phyloP scores from a whole-genome alignment of 2,113 vertebrate genomes.

The Eulemur macaco region DNA sequence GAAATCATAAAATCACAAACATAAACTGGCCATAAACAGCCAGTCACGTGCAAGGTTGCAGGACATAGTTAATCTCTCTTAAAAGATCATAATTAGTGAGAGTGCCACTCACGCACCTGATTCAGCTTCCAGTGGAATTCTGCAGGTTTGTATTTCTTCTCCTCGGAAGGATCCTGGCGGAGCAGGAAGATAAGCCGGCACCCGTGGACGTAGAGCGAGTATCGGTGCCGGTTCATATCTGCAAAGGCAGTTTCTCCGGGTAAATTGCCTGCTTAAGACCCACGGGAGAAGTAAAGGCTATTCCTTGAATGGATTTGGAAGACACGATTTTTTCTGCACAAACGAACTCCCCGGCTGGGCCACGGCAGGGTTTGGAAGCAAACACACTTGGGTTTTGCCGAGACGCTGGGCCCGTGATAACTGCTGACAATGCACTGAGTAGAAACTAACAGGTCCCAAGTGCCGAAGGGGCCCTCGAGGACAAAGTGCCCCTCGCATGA shows the following conservation, averaged over 20 bases:
- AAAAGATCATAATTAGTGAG: accelerated
- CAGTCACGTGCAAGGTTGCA: accelerated
- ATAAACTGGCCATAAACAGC: background rate
- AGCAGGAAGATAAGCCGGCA: slow-evolving; percentile 95
- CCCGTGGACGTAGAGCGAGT: slow-evolving; percentile 93
- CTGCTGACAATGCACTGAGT: background rate
- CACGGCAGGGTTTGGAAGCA: background rate
- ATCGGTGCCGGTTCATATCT: slow-evolving; percentile 98
- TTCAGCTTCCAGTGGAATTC: slow-evolving; percentile 98
- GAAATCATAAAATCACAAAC: background rate
- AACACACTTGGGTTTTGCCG: background rate
- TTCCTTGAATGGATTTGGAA: background rate
- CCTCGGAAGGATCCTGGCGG: slow-evolving; percentile 92
- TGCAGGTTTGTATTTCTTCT: slow-evolving; percentile 92
- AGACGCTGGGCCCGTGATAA: background rate
- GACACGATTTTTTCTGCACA: background rate
- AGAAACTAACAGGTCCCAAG: background rate
- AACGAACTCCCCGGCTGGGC: background rate
- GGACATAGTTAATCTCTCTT: background rate
- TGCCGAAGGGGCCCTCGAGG: accelerated
- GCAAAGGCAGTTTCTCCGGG: background rate
- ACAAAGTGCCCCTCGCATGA: background rate
- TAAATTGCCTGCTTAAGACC: background rate
- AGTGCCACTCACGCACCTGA: slow-evolving; percentile 82
- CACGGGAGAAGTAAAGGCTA: background rate